These are phyloP conservation scores for Sturnira hondurensis DNA, from an alignment of 2,113 vertebrate species.

Conservation along the genomic window DNA sequence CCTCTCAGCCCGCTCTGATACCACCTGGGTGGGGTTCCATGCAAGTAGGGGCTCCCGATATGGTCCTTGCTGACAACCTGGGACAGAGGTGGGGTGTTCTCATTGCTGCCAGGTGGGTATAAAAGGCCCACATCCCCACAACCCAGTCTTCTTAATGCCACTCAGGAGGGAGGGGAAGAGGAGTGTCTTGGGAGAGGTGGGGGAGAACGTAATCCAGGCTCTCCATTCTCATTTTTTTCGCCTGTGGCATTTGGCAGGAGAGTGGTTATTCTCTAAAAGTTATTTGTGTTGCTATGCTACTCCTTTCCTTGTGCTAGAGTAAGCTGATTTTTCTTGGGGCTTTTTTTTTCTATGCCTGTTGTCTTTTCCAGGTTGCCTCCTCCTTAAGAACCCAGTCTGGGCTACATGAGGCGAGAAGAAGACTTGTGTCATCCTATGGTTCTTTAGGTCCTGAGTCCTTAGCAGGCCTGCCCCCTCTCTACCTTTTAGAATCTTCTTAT, in stretches of 20 bases:
- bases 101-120: neutral
- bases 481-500: neutral
- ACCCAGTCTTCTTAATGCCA: neutral
- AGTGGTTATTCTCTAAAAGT: neutral
- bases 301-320: neutral
- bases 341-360: neutral
- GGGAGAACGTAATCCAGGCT: neutral
- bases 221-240: neutral
- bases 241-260: neutral
- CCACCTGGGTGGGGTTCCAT: neutral
- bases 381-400: neutral
- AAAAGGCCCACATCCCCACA: neutral
- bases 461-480: neutral
- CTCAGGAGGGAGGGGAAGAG: rapidly evolving
- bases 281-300: neutral
- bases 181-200: neutral
- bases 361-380: neutral
- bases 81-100: neutral
- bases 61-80: neutral
- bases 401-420: neutral
- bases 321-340: neutral
- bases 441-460: neutral
- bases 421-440: neutral
- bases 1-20: neutral
- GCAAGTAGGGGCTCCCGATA: neutral